Conservation (phyloP, 2,888 invertebrate genomes). For the Gryllus longicercus region DNA sequence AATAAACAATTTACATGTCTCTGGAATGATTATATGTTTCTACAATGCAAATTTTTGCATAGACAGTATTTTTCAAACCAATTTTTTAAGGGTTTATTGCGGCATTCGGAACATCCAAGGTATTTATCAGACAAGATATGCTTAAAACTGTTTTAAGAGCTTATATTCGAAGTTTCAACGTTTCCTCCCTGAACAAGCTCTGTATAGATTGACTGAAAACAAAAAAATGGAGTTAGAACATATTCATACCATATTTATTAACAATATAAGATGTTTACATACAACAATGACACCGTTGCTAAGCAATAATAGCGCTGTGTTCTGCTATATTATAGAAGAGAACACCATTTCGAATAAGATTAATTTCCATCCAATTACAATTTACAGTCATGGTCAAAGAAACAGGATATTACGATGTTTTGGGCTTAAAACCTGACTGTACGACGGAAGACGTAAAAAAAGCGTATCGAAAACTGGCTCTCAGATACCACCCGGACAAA, state of each 20-base stretch:
- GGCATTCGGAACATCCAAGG: too few species aligned
- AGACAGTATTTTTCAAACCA: too few species aligned
- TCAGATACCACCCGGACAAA: conserved; percentile 96
- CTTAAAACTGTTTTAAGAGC: too few species aligned
- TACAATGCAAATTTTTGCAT: too few species aligned
- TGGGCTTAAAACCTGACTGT: conserved; percentile 86
- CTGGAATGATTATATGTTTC: too few species aligned
- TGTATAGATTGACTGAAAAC: too few species aligned
- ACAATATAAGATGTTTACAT: background rate
- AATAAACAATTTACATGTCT: too few species aligned
- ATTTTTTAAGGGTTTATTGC: too few species aligned
- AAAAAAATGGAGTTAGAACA: background rate
- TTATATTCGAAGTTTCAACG: too few species aligned
- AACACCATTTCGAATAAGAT: background rate
- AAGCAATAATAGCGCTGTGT: background rate
- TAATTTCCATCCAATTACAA: background rate
- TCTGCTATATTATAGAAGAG: background rate
- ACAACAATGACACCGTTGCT: background rate
- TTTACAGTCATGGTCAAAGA: conserved; percentile 82
- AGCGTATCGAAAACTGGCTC: conserved; percentile 89
- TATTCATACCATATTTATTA: background rate
- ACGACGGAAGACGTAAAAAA: conserved; percentile 90
- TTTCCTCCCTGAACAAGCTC: too few species aligned
- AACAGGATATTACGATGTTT: conserved; percentile 89
- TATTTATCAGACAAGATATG: too few species aligned